Evolutionary conservation across 2,113 vertebrate genomes (phyloP), one percentile per base, ranked within the genome.

Genomic region (Etia nguti): DNA sequence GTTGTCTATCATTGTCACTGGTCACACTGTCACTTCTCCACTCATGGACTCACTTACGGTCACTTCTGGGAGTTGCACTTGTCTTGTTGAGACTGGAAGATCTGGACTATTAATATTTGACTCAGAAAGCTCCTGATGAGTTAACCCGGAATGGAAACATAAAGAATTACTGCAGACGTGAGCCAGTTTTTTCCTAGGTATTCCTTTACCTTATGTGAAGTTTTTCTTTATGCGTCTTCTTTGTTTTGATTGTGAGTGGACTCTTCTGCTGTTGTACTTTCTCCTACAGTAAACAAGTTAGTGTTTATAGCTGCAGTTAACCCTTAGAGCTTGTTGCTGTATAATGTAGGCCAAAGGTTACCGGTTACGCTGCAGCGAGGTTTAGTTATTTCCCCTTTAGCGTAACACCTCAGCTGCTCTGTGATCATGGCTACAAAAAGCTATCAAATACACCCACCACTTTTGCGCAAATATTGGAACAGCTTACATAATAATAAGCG

Each of bases 271-370:
- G 10, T 82, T 81, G 62, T 81, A 8, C 48, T 57, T 83, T 62
- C 4, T 48, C n/a, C 8, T 84, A 50, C 10, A 34, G 24, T 11
- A 85, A 83, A 43, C 6, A 73, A 31, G 22, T 3, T 1, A 1
- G 8, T n/a, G 60, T 46, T 87, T 83, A 56, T 80, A 31, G 31
- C 16, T 79, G 38, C 16, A 65, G 36, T 86, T 16, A 62, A 9
- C 22, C 79, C 84, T 81, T 88, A 31, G 24, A 8, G 88, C 81
- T 88, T 54, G 84, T 82, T 48, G 87, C 84, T 75, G 36, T 84
- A 22, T 31, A 90, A 96, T 91, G 85, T 95, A 93, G 94, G 95
- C 26, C 91, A 96, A 95, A 96, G 95, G 95, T 96, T 90, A 94
- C 85, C 8, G 80, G 46, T 85, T 90, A 10, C 12, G 22, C 85